Evolutionary conservation across 2,113 vertebrate species (phyloP).

Genomic region (Callospermophilus lateralis): DNA sequence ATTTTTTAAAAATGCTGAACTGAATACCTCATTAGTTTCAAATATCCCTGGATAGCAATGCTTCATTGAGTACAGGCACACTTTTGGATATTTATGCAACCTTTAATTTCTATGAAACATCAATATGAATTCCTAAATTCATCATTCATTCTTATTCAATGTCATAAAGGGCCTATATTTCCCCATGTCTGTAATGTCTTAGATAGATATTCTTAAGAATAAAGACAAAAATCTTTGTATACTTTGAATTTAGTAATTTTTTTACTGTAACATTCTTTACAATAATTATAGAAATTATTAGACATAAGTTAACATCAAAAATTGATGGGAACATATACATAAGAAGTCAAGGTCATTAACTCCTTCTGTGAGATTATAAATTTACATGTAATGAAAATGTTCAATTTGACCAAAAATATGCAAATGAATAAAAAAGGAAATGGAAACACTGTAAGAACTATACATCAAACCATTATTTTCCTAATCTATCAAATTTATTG

Average conservation of each 20-base stretch:
- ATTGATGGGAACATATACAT: background rate
- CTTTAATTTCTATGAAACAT: background rate
- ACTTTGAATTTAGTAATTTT: conserved; percentile 5
- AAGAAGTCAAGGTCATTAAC: background rate
- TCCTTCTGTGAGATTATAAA: background rate
- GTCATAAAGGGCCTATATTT: background rate
- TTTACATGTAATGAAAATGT: background rate
- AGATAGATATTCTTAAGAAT: background rate
- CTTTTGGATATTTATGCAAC: background rate
- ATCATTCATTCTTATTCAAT: background rate
- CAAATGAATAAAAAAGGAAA: background rate
- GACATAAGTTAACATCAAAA: background rate
- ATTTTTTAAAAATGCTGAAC: background rate
- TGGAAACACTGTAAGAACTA: background rate
- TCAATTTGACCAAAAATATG: background rate
- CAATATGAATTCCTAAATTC: background rate
- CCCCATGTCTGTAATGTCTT: background rate
- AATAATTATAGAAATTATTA: background rate
- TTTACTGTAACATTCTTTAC: background rate
- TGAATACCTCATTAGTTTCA: conserved; percentile 28
- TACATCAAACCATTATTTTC: background rate
- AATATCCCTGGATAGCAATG: background rate
- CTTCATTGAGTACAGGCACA: background rate
- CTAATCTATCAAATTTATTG: background rate
- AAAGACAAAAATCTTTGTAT: conserved; percentile 27